These are phyloP conservation scores for Cyrtonyx montezumae DNA, from an alignment of 2,113 vertebrate species.

Conservation along the genomic window DNA sequence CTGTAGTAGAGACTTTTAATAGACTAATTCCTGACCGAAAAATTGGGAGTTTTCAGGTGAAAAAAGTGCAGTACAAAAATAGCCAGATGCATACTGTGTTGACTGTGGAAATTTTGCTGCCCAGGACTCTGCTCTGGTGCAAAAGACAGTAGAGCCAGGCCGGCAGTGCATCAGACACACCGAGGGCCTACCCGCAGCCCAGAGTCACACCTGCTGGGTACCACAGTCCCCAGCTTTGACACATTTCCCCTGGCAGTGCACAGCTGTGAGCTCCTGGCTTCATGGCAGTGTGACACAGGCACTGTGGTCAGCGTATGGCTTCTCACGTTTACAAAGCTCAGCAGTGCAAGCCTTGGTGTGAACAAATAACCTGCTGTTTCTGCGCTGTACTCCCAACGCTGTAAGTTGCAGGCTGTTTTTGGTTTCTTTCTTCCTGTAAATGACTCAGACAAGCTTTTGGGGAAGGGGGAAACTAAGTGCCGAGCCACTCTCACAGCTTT, in stretches of 20 bases:
- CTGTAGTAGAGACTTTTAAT: slow-evolving; percentile 23
- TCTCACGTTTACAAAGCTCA: background rate
- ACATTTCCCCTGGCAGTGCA: background rate
- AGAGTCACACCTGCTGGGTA: slow-evolving; percentile 19
- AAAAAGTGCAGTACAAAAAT: background rate
- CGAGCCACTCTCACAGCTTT: background rate
- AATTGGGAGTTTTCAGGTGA: slow-evolving; percentile 1
- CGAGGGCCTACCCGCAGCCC: background rate
- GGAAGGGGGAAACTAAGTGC: background rate
- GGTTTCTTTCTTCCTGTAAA: background rate
- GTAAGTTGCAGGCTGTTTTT: background rate
- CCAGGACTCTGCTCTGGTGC: background rate
- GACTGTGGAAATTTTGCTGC: background rate
- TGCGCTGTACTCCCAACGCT: background rate
- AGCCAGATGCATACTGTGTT: background rate
- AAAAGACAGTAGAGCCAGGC: background rate
- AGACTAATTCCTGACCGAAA: slow-evolving; percentile 5
- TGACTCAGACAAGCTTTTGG: background rate
- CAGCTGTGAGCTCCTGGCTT: background rate
- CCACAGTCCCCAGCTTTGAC: background rate
- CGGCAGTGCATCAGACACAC: background rate
- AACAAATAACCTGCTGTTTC: background rate
- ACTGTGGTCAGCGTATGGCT: slow-evolving; percentile 27
- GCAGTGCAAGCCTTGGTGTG: background rate
- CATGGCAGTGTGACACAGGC: background rate